Percentiles rank a stretch among this genome's conserved stretches.
These are phyloP conservation scores for Oncorhynchus keta DNA, from an alignment of 2,113 vertebrate genomes.

Conservation along the genomic window DNA sequence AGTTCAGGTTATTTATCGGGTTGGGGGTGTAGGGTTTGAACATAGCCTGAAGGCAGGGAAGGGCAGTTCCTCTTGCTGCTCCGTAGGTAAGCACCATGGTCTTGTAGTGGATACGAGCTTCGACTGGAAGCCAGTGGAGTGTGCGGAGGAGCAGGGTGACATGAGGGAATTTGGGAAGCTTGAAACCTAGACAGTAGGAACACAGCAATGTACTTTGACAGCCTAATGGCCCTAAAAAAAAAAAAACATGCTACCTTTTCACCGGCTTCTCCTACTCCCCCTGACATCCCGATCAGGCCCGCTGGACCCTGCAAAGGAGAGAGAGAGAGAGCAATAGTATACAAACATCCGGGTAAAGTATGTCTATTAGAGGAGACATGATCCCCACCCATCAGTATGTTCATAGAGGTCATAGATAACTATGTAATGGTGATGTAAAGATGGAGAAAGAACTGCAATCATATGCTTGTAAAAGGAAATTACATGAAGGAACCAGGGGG, in stretches of 20 bases:
- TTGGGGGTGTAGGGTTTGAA: too few relatives aligned
- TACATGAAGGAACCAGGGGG: too few relatives aligned
- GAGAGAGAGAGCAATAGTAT: background rate
- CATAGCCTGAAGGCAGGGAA: too few relatives aligned
- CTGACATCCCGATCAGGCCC: conserved; percentile 85
- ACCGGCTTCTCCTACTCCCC: conserved; percentile 81
- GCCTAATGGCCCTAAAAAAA: conserved; percentile 54
- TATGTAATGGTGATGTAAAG: conserved; percentile 6
- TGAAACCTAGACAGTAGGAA: too few relatives aligned
- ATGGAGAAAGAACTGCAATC: background rate
- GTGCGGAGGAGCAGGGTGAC: too few relatives aligned
- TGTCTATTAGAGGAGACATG: conserved; percentile 9
- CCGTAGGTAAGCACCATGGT: too few relatives aligned
- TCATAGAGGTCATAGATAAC: conserved; percentile 34
- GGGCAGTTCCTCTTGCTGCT: too few relatives aligned
- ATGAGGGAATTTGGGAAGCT: too few relatives aligned
- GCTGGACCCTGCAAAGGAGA: conserved; percentile 74
- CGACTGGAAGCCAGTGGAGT: too few relatives aligned
- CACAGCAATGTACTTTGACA: conserved; percentile 47
- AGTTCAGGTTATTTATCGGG: too few relatives aligned
- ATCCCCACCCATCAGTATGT: conserved; percentile 14
- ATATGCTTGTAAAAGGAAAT: background rate
- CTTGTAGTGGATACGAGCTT: too few relatives aligned
- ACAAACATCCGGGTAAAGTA: too few relatives aligned
- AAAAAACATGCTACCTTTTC: conserved; percentile 85